Percentiles rank a stretch among this genome's conserved stretches.
Conservation (phyloP, 2,888 invertebrate species). For the Synergus gifuensis region DNA sequence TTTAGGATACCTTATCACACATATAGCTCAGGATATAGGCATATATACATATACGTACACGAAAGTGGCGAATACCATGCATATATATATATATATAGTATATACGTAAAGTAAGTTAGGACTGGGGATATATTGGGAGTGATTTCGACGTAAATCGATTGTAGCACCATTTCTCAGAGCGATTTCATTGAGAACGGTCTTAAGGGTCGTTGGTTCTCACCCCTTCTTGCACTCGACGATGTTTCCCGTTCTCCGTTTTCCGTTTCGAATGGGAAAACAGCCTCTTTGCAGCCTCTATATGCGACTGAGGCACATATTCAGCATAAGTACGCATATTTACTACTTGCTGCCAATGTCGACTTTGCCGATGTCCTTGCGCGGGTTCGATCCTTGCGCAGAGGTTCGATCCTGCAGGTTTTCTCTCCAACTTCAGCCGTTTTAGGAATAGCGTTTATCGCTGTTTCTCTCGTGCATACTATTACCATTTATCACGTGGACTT, state of each 20-base stretch:
- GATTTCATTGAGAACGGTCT: conserved; percentile 57
- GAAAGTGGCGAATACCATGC: not conserved
- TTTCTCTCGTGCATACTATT: conserved; percentile 59
- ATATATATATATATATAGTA: not conserved
- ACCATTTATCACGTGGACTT: conserved; percentile 66
- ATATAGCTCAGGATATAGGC: not conserved
- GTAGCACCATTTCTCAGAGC: conserved; percentile 67
- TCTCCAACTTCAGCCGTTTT: not conserved
- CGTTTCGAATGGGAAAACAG: not conserved
- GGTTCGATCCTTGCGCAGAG: not conserved
- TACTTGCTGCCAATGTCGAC: not conserved
- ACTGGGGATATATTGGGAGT: conserved; percentile 49
- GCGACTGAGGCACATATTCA: conserved; percentile 32
- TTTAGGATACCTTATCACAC: conserved; percentile 12
- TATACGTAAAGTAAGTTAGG: not conserved
- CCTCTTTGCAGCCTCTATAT: conserved; percentile 1
- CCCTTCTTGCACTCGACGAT: conserved; percentile 10
- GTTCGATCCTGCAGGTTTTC: not conserved
- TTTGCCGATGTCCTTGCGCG: conserved; percentile 6
- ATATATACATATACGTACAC: too few species aligned
- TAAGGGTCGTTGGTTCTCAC: conserved; percentile 50
- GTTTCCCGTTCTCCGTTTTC: not conserved
- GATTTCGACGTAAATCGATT: conserved; percentile 69
- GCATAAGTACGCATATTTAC: conserved; percentile 6
- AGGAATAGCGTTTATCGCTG: conserved; percentile 22